Percentiles rank a stretch among this genome's conserved stretches.
Conservation (phyloP, 1,140 invertebrate genomes). For the Pachyrhynchus sulphureomaculatus region DNA sequence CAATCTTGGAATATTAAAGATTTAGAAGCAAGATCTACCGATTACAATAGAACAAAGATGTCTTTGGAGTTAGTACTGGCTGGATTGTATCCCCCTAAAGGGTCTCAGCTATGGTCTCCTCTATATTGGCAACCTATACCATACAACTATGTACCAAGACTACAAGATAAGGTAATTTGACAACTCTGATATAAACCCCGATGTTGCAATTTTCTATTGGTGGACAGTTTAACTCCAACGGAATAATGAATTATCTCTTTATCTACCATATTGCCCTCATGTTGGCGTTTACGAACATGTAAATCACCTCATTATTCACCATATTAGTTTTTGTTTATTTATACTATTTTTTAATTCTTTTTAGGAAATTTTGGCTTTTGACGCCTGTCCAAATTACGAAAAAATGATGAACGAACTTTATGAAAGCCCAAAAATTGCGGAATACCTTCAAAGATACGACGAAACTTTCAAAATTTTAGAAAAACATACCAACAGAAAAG, state of each 20-base stretch:
- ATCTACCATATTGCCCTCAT: too few relatives aligned
- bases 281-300: too few relatives aligned
- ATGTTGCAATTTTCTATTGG: too few relatives aligned
- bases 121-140: constrained; percentile 82
- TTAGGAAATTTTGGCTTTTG: constrained; percentile 1
- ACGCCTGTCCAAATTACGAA: constrained; percentile 1
- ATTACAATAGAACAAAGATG: constrained; percentile 60
- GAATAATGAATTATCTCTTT: too few relatives aligned
- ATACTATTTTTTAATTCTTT: not conserved
- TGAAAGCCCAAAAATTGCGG: not conserved
- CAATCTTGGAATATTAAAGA: constrained; percentile 56
- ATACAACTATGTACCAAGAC: constrained; percentile 51
- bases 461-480: constrained; percentile 5
- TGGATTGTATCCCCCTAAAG: constrained; percentile 74
- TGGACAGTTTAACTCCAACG: too few relatives aligned
- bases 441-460: constrained; percentile 3
- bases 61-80: constrained; percentile 71
- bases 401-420: not conserved
- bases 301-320: too few relatives aligned
- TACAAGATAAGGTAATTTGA: constrained; percentile 23
- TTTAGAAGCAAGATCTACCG: constrained; percentile 31
- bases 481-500: not conserved
- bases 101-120: not conserved
- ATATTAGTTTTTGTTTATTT: too few relatives aligned
- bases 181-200: too few relatives aligned